Evolutionary conservation across 2,888 invertebrate genomes (phyloP).

Genomic region (Horisme vitalbata): DNA sequence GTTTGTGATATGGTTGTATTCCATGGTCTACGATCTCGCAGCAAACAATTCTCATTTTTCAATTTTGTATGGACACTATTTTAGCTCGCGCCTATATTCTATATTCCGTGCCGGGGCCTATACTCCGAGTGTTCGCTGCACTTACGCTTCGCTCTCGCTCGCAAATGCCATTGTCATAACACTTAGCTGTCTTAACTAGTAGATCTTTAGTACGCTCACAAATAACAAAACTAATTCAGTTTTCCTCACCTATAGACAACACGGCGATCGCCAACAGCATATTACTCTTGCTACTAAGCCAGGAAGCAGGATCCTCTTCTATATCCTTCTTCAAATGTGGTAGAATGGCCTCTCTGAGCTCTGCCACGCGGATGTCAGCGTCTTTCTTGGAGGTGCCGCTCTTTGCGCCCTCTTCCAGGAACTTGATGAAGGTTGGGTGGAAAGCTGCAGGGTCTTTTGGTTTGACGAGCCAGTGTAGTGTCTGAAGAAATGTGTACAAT

Average conservation of each 20-base stretch:
- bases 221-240: too few species aligned
- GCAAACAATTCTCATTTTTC: too few species aligned
- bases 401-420: constrained; percentile 88
- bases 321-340: constrained; percentile 83
- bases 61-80: too few species aligned
- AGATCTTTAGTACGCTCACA: too few species aligned
- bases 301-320: constrained; percentile 82
- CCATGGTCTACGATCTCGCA: too few species aligned
- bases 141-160: too few species aligned
- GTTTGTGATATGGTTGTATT: too few species aligned
- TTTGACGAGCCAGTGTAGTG: constrained; percentile 92
- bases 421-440: constrained; percentile 90
- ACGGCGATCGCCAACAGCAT: constrained; percentile 88
- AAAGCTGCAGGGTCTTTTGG: constrained; percentile 91
- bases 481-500: constrained; percentile 62
- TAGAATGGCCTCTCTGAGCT: constrained; percentile 86
- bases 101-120: too few species aligned
- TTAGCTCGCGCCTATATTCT: too few species aligned
- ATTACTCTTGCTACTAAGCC: constrained; percentile 86
- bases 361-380: constrained; percentile 84
- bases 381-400: constrained; percentile 90
- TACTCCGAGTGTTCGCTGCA: too few species aligned
- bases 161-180: too few species aligned
- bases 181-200: too few species aligned
- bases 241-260: constrained; percentile 83